Evolutionary conservation across 1,140 invertebrate genomes (phyloP), one percentile per base, ranked within the genome.

Genomic region (Aphis gossypii): DNA sequence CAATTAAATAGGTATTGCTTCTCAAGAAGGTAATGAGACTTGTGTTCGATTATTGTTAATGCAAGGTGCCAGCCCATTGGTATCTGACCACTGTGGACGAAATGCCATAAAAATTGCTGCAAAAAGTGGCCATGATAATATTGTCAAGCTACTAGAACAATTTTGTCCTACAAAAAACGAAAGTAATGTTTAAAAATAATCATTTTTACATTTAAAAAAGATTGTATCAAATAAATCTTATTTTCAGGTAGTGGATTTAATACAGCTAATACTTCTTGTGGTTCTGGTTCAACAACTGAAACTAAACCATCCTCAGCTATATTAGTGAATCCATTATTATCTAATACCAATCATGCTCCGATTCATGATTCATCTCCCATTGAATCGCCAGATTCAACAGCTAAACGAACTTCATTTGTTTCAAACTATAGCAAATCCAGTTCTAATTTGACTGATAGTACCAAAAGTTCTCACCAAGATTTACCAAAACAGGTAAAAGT

Each of bases 11-110:
- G 97, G 97, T 93, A 98, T 98, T 90, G 97, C 97, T 1, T 97
- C 97, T 3, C 97, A 98, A 95, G 97, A 99, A 95, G 98, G 98
- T 0, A 98, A 99, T 95, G 98, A 98, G 94, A 97, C 98, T 92
- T 99, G 98, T 94, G 98, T 99, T 0, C 95, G 97, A 93, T 97
- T 97, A 92, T 95, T 99, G 56, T 95, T 99, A 8, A 97, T 98
- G 95, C 98, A 98, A 94, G 98, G 98, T 54, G 98, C 98, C 2
- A 98, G 99, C 96, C 98, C 98, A 1, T 97, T 97, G 95, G 98
- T 99, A 95, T 98, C 98, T 0, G 98, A 99, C 95, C 97, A 98
- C 94, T 99, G 98, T 95, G 98, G 98, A 94, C 95, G 97, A 89
- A 98, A 97, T 94, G 97, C 97, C 9, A 96, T 97, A 88, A 96